Evolutionary conservation across 2,888 invertebrate species (phyloP), one percentile per base, ranked within the genome.

Genomic region (Furcula furcula): DNA sequence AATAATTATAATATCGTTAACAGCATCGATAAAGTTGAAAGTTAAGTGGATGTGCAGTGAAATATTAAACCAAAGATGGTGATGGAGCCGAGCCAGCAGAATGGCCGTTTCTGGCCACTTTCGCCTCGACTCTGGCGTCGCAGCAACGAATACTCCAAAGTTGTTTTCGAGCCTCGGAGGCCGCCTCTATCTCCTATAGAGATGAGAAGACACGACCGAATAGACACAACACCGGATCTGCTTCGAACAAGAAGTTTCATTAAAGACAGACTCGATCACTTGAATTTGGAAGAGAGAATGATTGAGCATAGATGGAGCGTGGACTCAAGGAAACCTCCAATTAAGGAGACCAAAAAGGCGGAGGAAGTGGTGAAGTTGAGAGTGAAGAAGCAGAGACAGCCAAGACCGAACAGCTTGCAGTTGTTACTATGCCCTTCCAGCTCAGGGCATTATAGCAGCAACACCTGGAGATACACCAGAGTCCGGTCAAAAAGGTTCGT

Each of bases 371-470:
- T 87, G 7, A 84, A 77, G 46, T 41, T 88, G 29, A 71, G 88
- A 26, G 72, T 62, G 9, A 87, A 85, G 63, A 86, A 82, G 44
- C 76, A 79, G 16, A 73, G 83, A 26, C 81, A 86, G 55, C 82
- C 85, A 9, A 56, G 88, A 26, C 89, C 89, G 4, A 87, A 87
- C 40, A 89, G 89, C 40, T 57, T 89, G 22, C 89, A 89, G 65
- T 49, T 89, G 52, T 41, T 89, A 28, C 58, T 88, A 7, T 89
- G 89, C 46, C 86, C 85, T 1, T 85, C 86, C 0, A 78, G 73
- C 32, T 85, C 86, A 6, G 87, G 88, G 34, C 88, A 87, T 40
- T 87, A 88, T 43, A 86, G 84, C 51, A 88, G 88, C 43, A 80
- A 73, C 34, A 88, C 88, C 5, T 88, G 88, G 87, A 69, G 87